Evolutionary conservation across 2,888 invertebrate species (phyloP), one percentile per base, ranked within the genome.

Genomic region (Dryomyza anilis): DNA sequence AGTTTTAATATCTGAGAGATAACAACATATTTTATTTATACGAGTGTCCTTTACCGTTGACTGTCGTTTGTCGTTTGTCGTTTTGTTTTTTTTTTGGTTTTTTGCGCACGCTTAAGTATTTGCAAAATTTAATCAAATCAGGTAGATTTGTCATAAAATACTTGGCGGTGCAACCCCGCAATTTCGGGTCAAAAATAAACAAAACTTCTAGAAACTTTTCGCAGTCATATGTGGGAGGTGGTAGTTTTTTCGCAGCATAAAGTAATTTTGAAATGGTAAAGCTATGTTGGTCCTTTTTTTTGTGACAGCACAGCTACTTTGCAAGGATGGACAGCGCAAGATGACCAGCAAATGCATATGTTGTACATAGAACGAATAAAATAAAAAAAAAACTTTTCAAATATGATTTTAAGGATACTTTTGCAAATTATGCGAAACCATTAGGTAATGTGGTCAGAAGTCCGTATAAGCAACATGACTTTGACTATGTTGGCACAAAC

Each of bases 131-230:
- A 79, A 79, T 79, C 80, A 79, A 79, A 80, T 80, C 80, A 79
- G 79, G 80, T 79, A 80, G 77, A 77, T 78, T 75, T 80, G 75
- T 77, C 80, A 77, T 80, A 80, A 79, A 80, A 74, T 74, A 76
- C 69, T 72, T 70, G 12, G 33, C 33, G 7, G 7, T 7, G 33
- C 7, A 7, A 12, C 12, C 39, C 19, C 19, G 12, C 3, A 19
- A 55, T 19, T n/a, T 16, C 16, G 16, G 33, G 55, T 14, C 23
- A 45, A 45, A 56, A 23, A n/a, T 25, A 50, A 52, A 57, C 60
- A 66, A 59, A 57, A 50, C 33, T 52, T 46, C 46, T 50, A 39
- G 16, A 58, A 58, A 64, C 58, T 50, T 50, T 64, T 64, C 46
- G 36, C n/a, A n/a, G n/a, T 58, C 64, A 45, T 46, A 45, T 58